These are phyloP conservation scores for Drosophila flavopinicola DNA, from an alignment of 2,888 invertebrate species.

Conservation along the genomic window DNA sequence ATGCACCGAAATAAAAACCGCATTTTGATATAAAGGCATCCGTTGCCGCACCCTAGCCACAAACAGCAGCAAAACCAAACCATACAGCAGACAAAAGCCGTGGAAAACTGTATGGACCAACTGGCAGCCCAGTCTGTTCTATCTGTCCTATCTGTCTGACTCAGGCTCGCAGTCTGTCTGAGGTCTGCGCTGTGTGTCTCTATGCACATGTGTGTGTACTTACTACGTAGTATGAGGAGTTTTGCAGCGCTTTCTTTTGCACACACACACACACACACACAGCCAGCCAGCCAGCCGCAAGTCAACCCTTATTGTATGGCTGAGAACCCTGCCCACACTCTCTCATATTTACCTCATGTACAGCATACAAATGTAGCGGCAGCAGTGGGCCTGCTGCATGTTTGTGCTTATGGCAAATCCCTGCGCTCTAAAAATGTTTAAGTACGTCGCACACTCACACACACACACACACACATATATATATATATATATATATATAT, in stretches of 20 bases:
- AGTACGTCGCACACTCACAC: slow-evolving; percentile 53
- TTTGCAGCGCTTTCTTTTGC: slow-evolving; percentile 69
- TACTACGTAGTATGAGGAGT: too few relatives aligned
- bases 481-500: slow-evolving; percentile 6
- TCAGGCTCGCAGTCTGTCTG: slow-evolving; percentile 46
- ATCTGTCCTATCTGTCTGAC: slow-evolving; percentile 35
- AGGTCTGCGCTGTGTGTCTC: slow-evolving; percentile 46
- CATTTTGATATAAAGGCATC: slow-evolving; percentile 75
- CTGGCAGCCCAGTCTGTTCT: slow-evolving; percentile 52
- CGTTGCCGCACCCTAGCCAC: slow-evolving; percentile 48
- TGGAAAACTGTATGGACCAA: slow-evolving; percentile 56
- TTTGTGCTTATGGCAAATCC: slow-evolving; percentile 74
- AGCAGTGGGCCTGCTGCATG: slow-evolving; percentile 56
- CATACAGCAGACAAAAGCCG: slow-evolving; percentile 55
- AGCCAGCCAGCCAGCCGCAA: slow-evolving; percentile 23
- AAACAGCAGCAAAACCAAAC: slow-evolving; percentile 26
- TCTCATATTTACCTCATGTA: slow-evolving; percentile 14
- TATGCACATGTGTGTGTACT: slow-evolving; percentile 18
- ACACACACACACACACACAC: slow-evolving; percentile 23
- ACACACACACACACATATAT: slow-evolving; percentile 22
- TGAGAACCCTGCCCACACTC: slow-evolving; percentile 2
- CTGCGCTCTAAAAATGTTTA: slow-evolving; percentile 78
- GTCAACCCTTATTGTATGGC: slow-evolving; percentile 44
- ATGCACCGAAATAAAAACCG: slow-evolving; percentile 71
- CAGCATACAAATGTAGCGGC: slow-evolving; percentile 51